Evolutionary conservation across 2,797 vertebrate species (phyloP), one percentile per base, ranked within the genome.

Genomic region (Syndactyla subalaris): DNA sequence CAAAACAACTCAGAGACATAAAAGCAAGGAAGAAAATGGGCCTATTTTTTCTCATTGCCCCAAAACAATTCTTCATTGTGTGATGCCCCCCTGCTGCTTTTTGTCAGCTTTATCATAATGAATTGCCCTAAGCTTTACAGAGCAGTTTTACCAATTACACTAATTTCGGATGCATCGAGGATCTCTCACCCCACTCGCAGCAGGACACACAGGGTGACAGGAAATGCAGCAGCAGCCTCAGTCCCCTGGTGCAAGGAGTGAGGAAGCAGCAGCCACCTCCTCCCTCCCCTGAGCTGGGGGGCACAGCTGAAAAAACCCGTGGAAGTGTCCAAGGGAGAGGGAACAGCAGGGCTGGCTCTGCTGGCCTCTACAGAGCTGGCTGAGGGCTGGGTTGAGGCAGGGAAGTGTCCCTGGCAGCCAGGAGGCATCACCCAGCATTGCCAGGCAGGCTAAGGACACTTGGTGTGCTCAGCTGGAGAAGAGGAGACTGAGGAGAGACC

Each of bases 81-180:
- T 81, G 88, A 76, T 82, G 73, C 52, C 34, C 65, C 68, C 91
- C 86, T 87, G 79, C 93, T 95, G 90, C 89, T 89, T 75, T 84
- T 78, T 95, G 88, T 76, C 78, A 81, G 66, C 43, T 92, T 93
- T 85, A 88, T 78, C 27, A 3, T 81, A 57, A 96, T 84, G 84
- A 93, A 73, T 67, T 80, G 92, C 83, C 74, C 62, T 48, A 34
- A 88, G 83, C 92, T 91, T 91, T 65, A 24, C 51, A 22, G 17
- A 32, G 68, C 78, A 55, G 34, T 74, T 94, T 78, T 59, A 72
- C 67, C 92, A 85, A 58, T 93, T 85, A 61, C 72, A 34, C 11
- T 20, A 10, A 45, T 85, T 93, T 91, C 2, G 1, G 76, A 65
- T 88, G 85, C 73, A 30, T 34, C 2, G 0, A 39, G 57, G 87